A percentile compares a stretch with the other conserved stretches of the same genome.
Evolutionary conservation across 2,113 vertebrate genomes (phyloP).

Genomic region (Dasypus novemcinctus): DNA sequence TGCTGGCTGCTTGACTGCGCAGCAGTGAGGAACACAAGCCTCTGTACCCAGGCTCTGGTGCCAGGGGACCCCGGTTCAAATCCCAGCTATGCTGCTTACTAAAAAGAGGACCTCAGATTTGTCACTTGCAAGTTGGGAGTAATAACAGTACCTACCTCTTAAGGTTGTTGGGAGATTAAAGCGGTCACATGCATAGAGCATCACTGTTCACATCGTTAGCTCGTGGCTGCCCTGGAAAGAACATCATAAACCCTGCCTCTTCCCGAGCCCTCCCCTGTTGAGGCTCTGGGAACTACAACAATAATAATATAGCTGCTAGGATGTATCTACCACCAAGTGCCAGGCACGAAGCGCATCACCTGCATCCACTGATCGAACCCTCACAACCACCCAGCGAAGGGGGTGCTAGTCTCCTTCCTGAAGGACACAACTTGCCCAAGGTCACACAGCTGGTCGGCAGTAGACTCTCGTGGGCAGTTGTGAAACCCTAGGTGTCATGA

Average conservation of each 20-base stretch:
- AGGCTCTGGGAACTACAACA: background rate
- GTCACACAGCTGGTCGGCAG: background rate
- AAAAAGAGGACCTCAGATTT: background rate
- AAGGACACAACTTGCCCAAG: background rate
- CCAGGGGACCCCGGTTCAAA: background rate
- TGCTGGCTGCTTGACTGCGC: background rate
- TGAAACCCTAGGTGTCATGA: background rate
- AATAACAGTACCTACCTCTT: background rate
- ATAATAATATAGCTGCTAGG: background rate
- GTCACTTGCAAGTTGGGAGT: background rate
- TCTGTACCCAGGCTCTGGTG: background rate
- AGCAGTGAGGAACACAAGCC: background rate
- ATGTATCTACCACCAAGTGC: background rate
- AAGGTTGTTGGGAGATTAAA: background rate
- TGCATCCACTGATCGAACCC: background rate
- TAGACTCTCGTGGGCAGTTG: background rate
- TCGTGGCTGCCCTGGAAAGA: background rate
- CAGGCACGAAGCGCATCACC: background rate
- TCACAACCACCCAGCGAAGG: background rate
- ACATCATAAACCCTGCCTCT: background rate
- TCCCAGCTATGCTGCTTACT: background rate
- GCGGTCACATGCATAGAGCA: background rate
- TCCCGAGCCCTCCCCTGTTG: background rate
- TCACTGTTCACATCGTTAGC: background rate
- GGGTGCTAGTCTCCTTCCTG: background rate